Percentiles rank a stretch among this genome's conserved stretches.
Evolutionary conservation across 2,113 vertebrate species (phyloP).

Genomic region (Corythaixoides concolor): DNA sequence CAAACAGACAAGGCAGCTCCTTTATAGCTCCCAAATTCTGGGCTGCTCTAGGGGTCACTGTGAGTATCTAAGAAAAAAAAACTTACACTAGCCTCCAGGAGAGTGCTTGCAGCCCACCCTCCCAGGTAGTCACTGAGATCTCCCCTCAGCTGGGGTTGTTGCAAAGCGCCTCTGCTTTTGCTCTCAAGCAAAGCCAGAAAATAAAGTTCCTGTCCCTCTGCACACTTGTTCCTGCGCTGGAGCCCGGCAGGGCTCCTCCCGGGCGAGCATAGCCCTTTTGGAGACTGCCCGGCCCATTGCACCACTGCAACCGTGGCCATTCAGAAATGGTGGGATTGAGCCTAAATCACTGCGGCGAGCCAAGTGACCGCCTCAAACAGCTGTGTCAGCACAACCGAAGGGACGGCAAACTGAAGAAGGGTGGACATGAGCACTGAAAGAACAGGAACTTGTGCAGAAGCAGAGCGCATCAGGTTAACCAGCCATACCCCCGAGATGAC

Average conservation of each 20-base stretch:
- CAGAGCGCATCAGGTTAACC: fast-evolving
- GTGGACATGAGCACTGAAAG: background rate
- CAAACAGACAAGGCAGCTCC: background rate
- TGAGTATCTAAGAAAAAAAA: background rate
- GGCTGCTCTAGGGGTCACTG: background rate
- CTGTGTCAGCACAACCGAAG: background rate
- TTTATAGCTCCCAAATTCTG: background rate
- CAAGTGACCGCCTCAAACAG: fast-evolving
- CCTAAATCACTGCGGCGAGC: background rate
- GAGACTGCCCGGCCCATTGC: fast-evolving
- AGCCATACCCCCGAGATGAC: background rate
- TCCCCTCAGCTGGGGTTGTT: background rate
- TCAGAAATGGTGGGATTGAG: background rate
- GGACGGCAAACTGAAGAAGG: background rate
- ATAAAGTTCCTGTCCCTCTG: background rate
- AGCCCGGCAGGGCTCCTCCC: background rate
- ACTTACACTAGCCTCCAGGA: background rate
- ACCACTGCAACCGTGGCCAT: fast-evolving
- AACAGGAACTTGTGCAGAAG: background rate
- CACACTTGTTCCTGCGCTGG: background rate
- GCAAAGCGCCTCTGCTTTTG: background rate
- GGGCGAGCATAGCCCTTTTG: background rate
- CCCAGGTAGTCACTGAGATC: background rate
- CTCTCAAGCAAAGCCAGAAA: background rate
- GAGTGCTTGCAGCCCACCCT: background rate